Evolutionary conservation across 2,888 invertebrate genomes (phyloP), one percentile per base, ranked within the genome.

Genomic region (Drosophila barbarae): DNA sequence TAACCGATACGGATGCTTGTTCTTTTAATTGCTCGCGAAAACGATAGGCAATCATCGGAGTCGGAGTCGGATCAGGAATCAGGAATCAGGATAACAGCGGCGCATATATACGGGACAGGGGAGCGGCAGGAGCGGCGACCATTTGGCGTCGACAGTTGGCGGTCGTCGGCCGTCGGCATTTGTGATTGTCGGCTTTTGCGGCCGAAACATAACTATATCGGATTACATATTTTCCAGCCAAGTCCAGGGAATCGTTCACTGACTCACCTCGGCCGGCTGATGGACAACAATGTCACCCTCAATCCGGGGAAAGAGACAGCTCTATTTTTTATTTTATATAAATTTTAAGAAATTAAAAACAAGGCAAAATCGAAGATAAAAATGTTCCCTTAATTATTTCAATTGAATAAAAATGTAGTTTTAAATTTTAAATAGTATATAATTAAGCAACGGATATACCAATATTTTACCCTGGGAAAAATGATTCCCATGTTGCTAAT

Each of bases 21-120:
- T 83, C 84, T 87, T 87, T 84, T 84, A 86, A 86, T 86, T 86
- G 85, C 81, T 82, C 66, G 60, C 69, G 79, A 67, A 71, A 85
- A 78, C 82, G 86, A 84, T 84, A 80, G 86, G 85, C 76, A 84
- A 80, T 80, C 86, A 72, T 64, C 61, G 38, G 39, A 56, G 47
- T 42, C 42, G 42, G 41, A 41, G 41, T 23, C 50, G 28, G 39
- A 49, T 52, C 42, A 70, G 39, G 58, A 58, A 68, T 53, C 50
- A 32, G 64, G 55, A 49, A 42, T 67, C 55, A 54, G 55, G 68
- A 55, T 56, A 35, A 39, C 42, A 30, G 15, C 6, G 10, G 8
- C 3, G 4, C 5, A 36, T 15, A 36, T 15, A 30, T 21, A 13
- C n/a, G 32, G 34, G 21, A 10, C 10, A 28, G 28, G 18, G 21